Evolutionary conservation across 2,113 vertebrate species (phyloP), one percentile per base, ranked within the genome.

Genomic region (Natator depressus): DNA sequence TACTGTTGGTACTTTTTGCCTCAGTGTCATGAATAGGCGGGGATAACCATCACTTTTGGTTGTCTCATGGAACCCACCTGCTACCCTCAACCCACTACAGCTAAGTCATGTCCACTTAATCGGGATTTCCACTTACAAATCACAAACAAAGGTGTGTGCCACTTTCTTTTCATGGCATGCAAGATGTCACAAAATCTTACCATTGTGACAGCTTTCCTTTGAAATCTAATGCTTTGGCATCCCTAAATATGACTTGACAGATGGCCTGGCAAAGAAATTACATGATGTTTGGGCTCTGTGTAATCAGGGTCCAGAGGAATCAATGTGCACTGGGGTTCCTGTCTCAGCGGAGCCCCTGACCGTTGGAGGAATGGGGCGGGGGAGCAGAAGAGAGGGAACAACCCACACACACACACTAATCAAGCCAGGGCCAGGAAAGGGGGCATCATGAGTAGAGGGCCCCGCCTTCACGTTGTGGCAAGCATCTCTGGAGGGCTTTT

Each of bases 211-310:
- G 22, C 19, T 53, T 38, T 53, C 2, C 1, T 69, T 42, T 0
- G 0, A 91, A 94, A 88, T 0, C 2, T 1, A 29, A 5, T 29
- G 42, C 5, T 14, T 78, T 76, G 14, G 8, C 20, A 6, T 24
- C 80, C 6, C 47, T 49, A 16, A 4, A 1, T 2, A 20, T 29
- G 65, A 51, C 19, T 84, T 72, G 8, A 50, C 22, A 80, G 75
- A 50, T n/a, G 76, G 11, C 2, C 47, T 53, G 5, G 49, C 83
- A 76, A 42, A 82, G 5, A 38, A 81, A 51, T 46, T 13, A 75
- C 80, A 17, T 59, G 4, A 59, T 16, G 2, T n/a, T 35, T 69
- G 16, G 14, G 7, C 35, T 69, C 35, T 69, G 62, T 69, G 62
- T 69, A 69, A 69, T 65, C 62, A 65, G 62, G 31, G 31, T 65